Evolutionary conservation across 1,140 invertebrate species (phyloP).

Genomic region (Lepidotrigona ventralis): DNA sequence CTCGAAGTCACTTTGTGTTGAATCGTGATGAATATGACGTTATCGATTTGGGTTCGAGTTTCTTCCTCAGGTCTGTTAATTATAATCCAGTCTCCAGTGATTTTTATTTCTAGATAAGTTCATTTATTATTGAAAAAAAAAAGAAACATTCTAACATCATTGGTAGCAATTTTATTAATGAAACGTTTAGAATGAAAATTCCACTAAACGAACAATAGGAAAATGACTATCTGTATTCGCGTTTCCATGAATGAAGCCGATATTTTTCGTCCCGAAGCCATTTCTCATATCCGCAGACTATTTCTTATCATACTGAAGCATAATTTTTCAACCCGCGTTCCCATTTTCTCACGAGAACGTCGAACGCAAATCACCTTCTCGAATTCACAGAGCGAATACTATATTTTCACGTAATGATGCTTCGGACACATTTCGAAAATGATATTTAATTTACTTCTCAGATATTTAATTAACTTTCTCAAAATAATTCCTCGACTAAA

Average conservation of each 20-base stretch:
- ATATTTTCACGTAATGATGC: not conserved
- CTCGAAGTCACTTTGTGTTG: not conserved
- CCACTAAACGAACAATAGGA: not conserved
- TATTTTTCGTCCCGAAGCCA: not conserved
- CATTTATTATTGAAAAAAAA: not conserved
- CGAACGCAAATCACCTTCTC: not conserved
- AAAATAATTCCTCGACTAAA: not conserved
- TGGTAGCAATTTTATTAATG: not conserved
- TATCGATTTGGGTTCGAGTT: not conserved
- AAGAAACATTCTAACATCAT: not conserved
- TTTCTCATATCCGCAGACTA: not conserved
- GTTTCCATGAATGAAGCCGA: not conserved
- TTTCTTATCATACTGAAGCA: not conserved
- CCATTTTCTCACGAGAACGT: not conserved
- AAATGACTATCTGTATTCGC: not conserved
- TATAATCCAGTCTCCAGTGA: not conserved
- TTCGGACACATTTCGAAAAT: not conserved
- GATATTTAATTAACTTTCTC: not conserved
- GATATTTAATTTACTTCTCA: not conserved
- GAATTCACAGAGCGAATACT: not conserved
- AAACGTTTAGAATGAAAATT: not conserved
- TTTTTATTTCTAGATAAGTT: not conserved
- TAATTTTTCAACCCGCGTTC: not conserved
- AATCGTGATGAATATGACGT: not conserved
- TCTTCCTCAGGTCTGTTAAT: not conserved